Conservation (phyloP, 2,888 invertebrate species). For the Syritta pipiens region DNA sequence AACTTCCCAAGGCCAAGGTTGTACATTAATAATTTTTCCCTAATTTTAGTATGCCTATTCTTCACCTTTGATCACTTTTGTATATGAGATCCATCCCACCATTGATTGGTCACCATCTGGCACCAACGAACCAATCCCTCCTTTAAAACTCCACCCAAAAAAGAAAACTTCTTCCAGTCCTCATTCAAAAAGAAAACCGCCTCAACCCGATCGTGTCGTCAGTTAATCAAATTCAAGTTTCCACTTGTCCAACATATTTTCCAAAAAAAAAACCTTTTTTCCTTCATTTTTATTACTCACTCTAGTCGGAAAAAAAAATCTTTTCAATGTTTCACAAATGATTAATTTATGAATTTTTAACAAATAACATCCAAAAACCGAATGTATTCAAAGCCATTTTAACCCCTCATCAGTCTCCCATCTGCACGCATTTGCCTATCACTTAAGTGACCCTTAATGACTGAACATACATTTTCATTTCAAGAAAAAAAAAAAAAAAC, state of each 20-base stretch:
- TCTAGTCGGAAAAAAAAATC: background rate
- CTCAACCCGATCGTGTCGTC: constrained; percentile 2
- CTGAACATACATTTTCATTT: constrained; percentile 42
- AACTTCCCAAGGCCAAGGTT: too few relatives aligned
- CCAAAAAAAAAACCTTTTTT: too few relatives aligned
- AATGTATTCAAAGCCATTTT: background rate
- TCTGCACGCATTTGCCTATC: constrained; percentile 66
- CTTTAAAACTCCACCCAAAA: background rate
- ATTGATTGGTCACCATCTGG: too few relatives aligned
- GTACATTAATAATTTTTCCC: too few relatives aligned
- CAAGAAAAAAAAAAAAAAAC: constrained; percentile 22
- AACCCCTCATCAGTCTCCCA: constrained; percentile 22
- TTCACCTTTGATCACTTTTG: too few relatives aligned
- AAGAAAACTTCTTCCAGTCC: too few relatives aligned
- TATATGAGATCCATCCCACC: too few relatives aligned
- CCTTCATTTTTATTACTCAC: constrained; percentile 6
- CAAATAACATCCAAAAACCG: constrained; percentile 1
- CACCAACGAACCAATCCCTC: too few relatives aligned
- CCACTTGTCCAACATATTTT: constrained; percentile 26
- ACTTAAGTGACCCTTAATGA: constrained; percentile 61
- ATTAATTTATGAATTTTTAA: constrained; percentile 41
- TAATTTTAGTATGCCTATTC: too few relatives aligned
- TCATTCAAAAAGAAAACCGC: background rate
- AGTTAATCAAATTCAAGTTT: constrained; percentile 26
- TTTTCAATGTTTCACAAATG: too few relatives aligned